These are phyloP conservation scores for Sebastes steindachneri DNA, from an alignment of 2,797 vertebrate genomes.

Conservation along the genomic window DNA sequence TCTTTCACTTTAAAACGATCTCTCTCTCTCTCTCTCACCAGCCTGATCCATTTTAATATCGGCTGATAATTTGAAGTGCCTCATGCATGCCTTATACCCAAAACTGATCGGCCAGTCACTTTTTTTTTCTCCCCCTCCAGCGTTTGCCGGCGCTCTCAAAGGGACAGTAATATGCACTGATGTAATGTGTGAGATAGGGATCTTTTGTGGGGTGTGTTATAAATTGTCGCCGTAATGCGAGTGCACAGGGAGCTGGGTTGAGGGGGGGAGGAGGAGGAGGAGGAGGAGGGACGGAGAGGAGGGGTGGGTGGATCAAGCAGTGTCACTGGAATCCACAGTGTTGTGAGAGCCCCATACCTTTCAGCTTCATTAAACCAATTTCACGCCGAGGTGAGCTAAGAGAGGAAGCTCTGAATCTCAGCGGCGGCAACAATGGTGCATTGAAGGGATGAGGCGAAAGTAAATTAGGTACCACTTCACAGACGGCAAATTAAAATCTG, in stretches of 20 bases:
- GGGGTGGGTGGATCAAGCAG: constrained; percentile 89
- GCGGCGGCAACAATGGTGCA: constrained; percentile 96
- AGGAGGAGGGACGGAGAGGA: constrained; percentile 17
- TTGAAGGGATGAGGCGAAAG: constrained; percentile 98
- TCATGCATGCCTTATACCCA: constrained; percentile 77
- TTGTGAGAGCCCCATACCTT: constrained; percentile 99
- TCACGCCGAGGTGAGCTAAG: constrained; percentile 99
- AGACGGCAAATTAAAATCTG: constrained; percentile 93
- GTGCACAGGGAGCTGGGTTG: constrained; percentile 75
- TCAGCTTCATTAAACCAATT: constrained; percentile 99
- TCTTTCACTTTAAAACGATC: constrained; percentile 8
- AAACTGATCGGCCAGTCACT: constrained; percentile 76
- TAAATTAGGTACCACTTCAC: constrained; percentile 99
- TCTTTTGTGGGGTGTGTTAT: constrained; percentile 96
- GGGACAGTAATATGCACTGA: constrained; percentile 93
- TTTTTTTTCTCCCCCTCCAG: constrained; percentile 48
- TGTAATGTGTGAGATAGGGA: constrained; percentile 96
- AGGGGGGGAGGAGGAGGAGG: constrained; percentile 1
- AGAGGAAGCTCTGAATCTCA: constrained; percentile 96
- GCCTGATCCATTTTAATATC: constrained; percentile 42
- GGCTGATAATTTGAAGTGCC: constrained; percentile 66
- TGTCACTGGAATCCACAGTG: constrained; percentile 96
- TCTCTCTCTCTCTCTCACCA: neutral
- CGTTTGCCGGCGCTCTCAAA: constrained; percentile 86
- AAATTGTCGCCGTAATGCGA: constrained; percentile 96